Percentiles rank a stretch among this genome's conserved stretches.
Evolutionary conservation across 2,797 vertebrate genomes (phyloP).

Genomic region (Aquila chrysaetos): DNA sequence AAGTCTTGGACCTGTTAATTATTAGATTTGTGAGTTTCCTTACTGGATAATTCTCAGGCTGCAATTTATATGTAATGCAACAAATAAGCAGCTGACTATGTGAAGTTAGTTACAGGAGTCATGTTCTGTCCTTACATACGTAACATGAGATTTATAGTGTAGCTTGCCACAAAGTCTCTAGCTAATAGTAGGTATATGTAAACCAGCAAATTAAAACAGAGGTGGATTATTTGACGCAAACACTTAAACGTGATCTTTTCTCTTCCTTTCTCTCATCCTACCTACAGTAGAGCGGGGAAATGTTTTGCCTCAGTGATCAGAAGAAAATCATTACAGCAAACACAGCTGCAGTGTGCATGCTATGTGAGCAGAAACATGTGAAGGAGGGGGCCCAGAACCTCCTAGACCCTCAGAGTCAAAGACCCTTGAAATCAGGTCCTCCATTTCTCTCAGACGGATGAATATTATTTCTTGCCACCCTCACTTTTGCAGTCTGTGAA

Average conservation of each 20-base stretch:
- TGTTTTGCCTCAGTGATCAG: not conserved
- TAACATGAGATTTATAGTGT: not conserved
- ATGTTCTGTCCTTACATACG: not conserved
- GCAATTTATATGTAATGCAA: not conserved
- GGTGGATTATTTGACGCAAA: not conserved
- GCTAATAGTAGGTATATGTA: not conserved
- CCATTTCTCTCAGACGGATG: not conserved
- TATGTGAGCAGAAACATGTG: not conserved
- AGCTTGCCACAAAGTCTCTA: not conserved
- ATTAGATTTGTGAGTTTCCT: not conserved
- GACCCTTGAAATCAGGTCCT: not conserved
- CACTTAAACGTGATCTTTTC: not conserved
- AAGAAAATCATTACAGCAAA: not conserved
- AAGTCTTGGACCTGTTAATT: not conserved
- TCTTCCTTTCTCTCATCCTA: not conserved
- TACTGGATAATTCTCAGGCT: not conserved
- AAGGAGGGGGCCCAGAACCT: not conserved
- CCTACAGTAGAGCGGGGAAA: not conserved
- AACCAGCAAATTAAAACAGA: not conserved
- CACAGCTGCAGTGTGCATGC: not conserved
- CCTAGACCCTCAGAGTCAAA: not conserved
- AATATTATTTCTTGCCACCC: not conserved
- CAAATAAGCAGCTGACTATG: not conserved
- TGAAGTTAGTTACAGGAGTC: not conserved
- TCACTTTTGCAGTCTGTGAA: not conserved